These are phyloP conservation scores for Syrmaticus mikado DNA, from an alignment of 2,113 vertebrate species.

Conservation along the genomic window DNA sequence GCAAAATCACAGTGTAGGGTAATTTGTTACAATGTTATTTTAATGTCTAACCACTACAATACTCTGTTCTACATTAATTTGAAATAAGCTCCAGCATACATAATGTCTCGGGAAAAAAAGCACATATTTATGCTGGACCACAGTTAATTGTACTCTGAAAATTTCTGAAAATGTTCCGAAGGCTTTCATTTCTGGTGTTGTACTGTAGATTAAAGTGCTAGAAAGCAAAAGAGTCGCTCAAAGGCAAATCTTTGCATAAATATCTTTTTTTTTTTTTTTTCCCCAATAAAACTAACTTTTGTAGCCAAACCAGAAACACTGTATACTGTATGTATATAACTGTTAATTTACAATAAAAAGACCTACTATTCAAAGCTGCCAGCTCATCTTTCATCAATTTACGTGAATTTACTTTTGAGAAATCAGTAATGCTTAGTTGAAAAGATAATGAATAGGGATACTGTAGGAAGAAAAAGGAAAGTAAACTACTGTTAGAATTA, in stretches of 20 bases:
- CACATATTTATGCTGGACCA: neutral
- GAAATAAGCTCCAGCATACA: neutral
- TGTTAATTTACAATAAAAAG: conserved; percentile 46
- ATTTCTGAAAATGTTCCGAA: neutral
- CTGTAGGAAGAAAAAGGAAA: neutral
- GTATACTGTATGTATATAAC: neutral
- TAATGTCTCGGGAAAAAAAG: neutral
- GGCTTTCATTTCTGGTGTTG: neutral
- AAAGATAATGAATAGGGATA: conserved; percentile 10
- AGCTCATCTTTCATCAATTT: conserved; percentile 28
- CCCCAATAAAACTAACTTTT: conserved; percentile 4
- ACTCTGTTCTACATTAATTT: neutral
- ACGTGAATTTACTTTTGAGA: conserved; percentile 53
- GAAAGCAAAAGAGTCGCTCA: neutral
- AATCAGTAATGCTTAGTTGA: conserved; percentile 42
- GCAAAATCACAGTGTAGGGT: neutral
- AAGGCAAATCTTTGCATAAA: conserved; percentile 44
- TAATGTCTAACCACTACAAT: neutral
- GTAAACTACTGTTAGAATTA: neutral
- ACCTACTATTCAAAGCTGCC: conserved; percentile 10
- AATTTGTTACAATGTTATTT: neutral
- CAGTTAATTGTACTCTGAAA: neutral
- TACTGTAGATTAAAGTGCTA: neutral
- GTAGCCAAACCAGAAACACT: conserved; percentile 44
- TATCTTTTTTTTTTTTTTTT: conserved; percentile 1